These are phyloP conservation scores for Phacellophora camtschatica DNA, from an alignment of 30 jellyfish, hydroid and myxozoan genomes.

Conservation along the genomic window DNA sequence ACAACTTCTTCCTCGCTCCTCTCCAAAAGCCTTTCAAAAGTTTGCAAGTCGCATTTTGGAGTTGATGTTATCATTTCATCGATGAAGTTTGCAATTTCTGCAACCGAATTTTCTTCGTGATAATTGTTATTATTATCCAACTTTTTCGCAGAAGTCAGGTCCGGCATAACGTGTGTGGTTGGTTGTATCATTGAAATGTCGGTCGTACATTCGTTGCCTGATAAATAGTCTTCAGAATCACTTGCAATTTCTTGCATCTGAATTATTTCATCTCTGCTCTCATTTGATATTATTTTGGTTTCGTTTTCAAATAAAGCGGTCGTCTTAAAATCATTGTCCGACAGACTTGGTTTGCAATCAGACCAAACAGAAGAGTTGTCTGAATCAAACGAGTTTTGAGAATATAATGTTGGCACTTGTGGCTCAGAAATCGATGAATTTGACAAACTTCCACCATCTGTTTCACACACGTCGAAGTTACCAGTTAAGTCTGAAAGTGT, in stretches of 20 bases:
- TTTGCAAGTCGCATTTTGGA: constrained; percentile 15
- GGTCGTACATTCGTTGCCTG: not conserved
- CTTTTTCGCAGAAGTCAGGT: not conserved
- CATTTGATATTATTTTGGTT: too few species aligned
- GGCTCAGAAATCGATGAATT: not conserved
- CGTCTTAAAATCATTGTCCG: not conserved
- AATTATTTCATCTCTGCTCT: not conserved
- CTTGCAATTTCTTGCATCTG: not conserved
- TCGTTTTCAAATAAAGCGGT: not conserved
- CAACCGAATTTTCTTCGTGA: not conserved
- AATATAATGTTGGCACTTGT: not conserved
- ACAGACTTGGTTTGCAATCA: constrained; percentile 1
- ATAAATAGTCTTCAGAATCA: not conserved
- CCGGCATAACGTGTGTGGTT: not conserved
- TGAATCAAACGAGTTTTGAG: constrained; percentile 52
- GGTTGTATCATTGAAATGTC: too few species aligned
- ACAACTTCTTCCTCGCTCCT: not conserved
- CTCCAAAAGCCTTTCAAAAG: constrained; percentile 37
- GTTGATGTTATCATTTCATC: constrained; percentile 9
- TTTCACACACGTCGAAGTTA: not conserved
- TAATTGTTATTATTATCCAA: not conserved
- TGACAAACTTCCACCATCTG: not conserved
- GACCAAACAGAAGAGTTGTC: constrained; percentile 36
- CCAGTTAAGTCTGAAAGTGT: not conserved
- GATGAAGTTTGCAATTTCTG: constrained; percentile 3